Percentiles rank a stretch among this genome's conserved stretches.
Evolutionary conservation across 2,888 invertebrate species (phyloP).

Genomic region (Endotricha flammealis): DNA sequence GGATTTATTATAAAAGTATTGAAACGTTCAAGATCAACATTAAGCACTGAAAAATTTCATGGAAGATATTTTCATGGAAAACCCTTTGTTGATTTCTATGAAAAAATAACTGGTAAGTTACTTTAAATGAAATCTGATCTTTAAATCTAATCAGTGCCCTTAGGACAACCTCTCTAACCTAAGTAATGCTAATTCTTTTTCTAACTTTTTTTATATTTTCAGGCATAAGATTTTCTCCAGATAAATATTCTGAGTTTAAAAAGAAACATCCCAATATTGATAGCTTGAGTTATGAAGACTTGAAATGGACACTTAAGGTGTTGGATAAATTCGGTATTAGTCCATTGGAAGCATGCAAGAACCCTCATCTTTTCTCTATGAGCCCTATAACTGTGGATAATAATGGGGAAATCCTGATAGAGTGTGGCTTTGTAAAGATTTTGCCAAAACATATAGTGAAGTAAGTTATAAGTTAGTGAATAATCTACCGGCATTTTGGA

Average conservation of each 20-base stretch:
- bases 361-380: constrained; percentile 77
- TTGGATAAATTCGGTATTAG: constrained; percentile 63
- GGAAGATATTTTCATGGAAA: constrained; percentile 14
- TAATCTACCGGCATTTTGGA: too few relatives aligned
- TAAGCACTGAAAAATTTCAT: background rate
- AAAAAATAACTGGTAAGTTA: constrained; percentile 48
- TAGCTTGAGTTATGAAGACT: constrained; percentile 38
- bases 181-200: too few relatives aligned
- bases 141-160: too few relatives aligned
- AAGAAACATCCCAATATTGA: constrained; percentile 56
- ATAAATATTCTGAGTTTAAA: constrained; percentile 33
- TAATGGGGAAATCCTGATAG: constrained; percentile 78
- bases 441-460: constrained; percentile 59
- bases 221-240: constrained; percentile 43
- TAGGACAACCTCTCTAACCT: too few relatives aligned
- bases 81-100: constrained; percentile 53
- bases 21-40: background rate
- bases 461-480: constrained; percentile 38
- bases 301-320: constrained; percentile 51
- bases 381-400: constrained; percentile 78
- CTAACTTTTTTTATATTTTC: constrained; percentile 10
- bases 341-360: constrained; percentile 68
- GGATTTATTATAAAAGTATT: background rate
- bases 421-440: constrained; percentile 77
- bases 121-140: too few relatives aligned